Evolutionary conservation across 2,797 vertebrate species (phyloP).

Genomic region (Furcifer pardalis): DNA sequence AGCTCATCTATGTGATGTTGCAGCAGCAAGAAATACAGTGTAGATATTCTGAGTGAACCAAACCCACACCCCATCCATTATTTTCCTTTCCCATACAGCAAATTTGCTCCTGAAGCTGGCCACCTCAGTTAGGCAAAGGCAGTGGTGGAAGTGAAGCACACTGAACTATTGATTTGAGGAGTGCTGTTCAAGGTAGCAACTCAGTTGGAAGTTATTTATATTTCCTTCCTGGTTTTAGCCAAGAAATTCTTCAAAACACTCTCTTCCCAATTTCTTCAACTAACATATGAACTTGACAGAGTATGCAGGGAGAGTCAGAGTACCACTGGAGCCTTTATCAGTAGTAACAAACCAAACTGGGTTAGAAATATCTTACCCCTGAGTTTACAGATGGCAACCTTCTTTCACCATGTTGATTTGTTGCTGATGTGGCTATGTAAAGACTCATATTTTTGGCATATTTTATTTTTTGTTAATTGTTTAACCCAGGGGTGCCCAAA

Average conservation of each 20-base stretch:
- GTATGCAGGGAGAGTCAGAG: neutral
- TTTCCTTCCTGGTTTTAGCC: neutral
- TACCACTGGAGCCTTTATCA: neutral
- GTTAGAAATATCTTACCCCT: neutral
- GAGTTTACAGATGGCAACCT: neutral
- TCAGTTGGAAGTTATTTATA: neutral
- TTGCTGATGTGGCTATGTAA: neutral
- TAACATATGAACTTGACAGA: neutral
- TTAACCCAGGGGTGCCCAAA: too few relatives aligned
- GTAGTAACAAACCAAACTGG: neutral
- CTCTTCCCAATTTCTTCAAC: neutral
- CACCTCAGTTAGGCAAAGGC: too few relatives aligned
- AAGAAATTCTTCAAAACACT: neutral
- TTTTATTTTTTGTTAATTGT: neutral
- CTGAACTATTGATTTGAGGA: neutral
- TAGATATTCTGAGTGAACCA: too few relatives aligned
- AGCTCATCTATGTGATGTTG: too few relatives aligned
- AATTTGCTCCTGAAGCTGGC: too few relatives aligned
- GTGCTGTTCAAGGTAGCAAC: neutral
- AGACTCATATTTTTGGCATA: neutral
- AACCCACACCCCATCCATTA: too few relatives aligned
- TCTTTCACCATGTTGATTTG: neutral
- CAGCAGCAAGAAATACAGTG: too few relatives aligned
- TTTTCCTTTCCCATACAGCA: too few relatives aligned
- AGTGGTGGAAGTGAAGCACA: neutral